Base-by-base conservation (phyloP, 2,113 vertebrate species). In the Caracal caracal region DNA sequence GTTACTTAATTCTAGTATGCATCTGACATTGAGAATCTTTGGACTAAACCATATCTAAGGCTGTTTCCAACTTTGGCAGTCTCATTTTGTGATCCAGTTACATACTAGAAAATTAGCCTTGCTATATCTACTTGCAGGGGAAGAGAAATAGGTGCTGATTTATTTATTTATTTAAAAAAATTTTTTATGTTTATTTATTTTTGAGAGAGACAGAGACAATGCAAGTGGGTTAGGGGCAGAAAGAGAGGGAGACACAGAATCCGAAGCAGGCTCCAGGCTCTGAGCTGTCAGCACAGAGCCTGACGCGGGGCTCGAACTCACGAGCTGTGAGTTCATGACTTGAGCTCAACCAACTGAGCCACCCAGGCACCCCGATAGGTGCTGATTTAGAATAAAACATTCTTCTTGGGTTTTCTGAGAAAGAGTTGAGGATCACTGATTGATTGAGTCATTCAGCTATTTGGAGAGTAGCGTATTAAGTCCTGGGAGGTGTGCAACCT, bases 321-420 rank as follows among this genome's bases (percentile, higher is more conserved):
- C 1, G 1, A 2, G 1, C 1, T 2, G 1, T 43, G 43, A 43
- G 43, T 2, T 2, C 43, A 43, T 43, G 43, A 43, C 43, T 43
- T 43, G 43, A 43, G 43, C 43, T 43, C 43, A 43, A 43, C 43
- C 43, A 43, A 9, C 43, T 43, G 43, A 43, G 43, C 43, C 43
- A 43, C 43, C 43, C 43, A 43, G 43, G 43, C 43, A 43, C 43
- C 43, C 43, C 0, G 8, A 43, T 43, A 19, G 22, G 35, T 92
- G 26, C n/a, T 88, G 87, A 43, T 6, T 82, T 92, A 68, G 49
- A 88, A 96, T 81, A 91, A 78, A 80, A 71, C 53, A 79, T 94
- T 95, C 15, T 89, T 91, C 19, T 90, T 91, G 49, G 83, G 59
- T 59, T 92, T 90, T 76, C 51, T 73, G 71, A 90, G 28, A 75